phyloP scores from a whole-genome alignment of 2,797 vertebrate genomes.

The Sebastes hopkinsi region DNA sequence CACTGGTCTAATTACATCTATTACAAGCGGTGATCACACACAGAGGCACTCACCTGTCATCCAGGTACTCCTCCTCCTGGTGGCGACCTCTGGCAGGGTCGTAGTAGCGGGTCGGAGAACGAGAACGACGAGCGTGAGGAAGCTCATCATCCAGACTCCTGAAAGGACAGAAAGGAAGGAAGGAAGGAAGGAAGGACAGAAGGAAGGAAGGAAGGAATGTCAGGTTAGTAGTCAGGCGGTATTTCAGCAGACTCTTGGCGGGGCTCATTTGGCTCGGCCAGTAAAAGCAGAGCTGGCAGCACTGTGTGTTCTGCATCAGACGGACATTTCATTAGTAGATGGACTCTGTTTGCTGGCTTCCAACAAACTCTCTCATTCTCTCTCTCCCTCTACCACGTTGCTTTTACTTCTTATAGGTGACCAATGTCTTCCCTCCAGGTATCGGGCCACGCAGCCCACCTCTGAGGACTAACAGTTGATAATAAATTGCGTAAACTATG shows the following conservation, averaged over 20 bases:
- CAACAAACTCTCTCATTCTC: constrained; percentile 30
- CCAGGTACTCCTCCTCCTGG: constrained; percentile 86
- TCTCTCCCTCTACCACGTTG: not conserved
- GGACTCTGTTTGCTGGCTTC: constrained; percentile 53
- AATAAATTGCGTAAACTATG: not conserved
- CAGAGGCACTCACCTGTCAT: constrained; percentile 90
- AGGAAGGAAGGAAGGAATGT: not conserved
- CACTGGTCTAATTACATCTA: not conserved
- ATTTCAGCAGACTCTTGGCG: constrained; percentile 44
- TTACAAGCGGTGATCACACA: not conserved
- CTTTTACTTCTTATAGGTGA: constrained; percentile 18
- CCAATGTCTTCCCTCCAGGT: not conserved
- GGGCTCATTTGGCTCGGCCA: constrained; percentile 42
- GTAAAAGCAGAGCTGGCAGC: constrained; percentile 72
- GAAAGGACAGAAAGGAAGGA: not conserved
- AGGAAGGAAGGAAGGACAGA: not conserved
- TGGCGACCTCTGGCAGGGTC: constrained; percentile 86
- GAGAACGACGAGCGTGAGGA: constrained; percentile 92
- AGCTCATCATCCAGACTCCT: constrained; percentile 99
- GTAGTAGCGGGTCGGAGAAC: constrained; percentile 93
- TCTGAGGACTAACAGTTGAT: not conserved
- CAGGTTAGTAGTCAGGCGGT: constrained; percentile 25
- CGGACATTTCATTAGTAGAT: constrained; percentile 74
- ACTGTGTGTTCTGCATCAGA: constrained; percentile 59
- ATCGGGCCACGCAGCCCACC: not conserved